Evolutionary conservation across 2,888 invertebrate species (phyloP).

Genomic region (Drosophila anceps): DNA sequence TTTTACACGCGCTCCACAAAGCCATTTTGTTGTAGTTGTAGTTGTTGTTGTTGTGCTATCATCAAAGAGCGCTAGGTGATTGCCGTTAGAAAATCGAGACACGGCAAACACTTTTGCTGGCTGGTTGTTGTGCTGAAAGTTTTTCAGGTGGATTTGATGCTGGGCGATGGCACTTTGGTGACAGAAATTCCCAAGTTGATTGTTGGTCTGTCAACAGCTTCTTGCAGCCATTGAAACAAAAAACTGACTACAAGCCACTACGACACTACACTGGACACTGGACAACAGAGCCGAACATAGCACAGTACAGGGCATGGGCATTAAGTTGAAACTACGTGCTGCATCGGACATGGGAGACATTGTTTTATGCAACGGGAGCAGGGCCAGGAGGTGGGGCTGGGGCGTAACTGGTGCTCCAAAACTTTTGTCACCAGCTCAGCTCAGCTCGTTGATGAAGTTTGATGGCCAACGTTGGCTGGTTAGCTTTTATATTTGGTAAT

Average conservation of each 20-base stretch:
- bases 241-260: conserved; percentile 61
- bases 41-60: conserved; percentile 42
- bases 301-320: conserved; percentile 34
- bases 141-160: conserved; percentile 59
- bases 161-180: conserved; percentile 76
- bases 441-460: conserved; percentile 77
- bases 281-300: conserved; percentile 23
- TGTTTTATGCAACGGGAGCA: conserved; percentile 27
- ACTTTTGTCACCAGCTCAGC: conserved; percentile 66
- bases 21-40: background rate
- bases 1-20: conserved; percentile 38
- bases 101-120: conserved; percentile 24
- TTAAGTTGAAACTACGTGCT: conserved; percentile 66
- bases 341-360: conserved; percentile 47
- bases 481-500: conserved; percentile 58
- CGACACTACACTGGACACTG: conserved; percentile 30
- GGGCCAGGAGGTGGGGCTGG: background rate
- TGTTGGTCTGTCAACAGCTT: conserved; percentile 81
- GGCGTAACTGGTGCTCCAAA: conserved; percentile 59
- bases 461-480: conserved; percentile 63
- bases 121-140: conserved; percentile 64
- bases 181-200: conserved; percentile 81
- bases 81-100: conserved; percentile 74
- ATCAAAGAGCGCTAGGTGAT: conserved; percentile 72
- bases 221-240: conserved; percentile 71